Evolutionary conservation across 2,113 vertebrate genomes (phyloP).

Genomic region (Morphnarchus princeps): DNA sequence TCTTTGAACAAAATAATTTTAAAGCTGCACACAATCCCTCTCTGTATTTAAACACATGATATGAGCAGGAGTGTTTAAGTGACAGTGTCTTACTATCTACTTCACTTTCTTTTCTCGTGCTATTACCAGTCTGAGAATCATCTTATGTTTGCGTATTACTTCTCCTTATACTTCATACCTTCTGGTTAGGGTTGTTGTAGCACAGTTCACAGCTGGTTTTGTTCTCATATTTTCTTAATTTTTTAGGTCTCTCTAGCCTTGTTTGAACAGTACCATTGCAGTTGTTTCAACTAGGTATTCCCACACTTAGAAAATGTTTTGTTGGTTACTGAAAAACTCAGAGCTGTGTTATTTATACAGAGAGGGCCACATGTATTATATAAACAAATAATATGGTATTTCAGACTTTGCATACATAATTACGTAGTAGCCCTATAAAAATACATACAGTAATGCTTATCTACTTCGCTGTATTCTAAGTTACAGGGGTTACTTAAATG

Average conservation of each 20-base stretch:
- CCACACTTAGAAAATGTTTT: neutral
- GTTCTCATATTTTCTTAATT: neutral
- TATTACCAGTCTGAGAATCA: neutral
- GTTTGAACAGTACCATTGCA: neutral
- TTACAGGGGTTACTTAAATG: neutral
- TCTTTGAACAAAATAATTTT: neutral
- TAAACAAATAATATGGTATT: neutral
- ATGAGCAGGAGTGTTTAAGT: neutral
- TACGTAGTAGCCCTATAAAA: neutral
- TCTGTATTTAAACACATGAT: neutral
- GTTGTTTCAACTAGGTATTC: neutral
- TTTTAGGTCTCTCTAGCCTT: neutral
- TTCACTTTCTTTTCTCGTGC: neutral
- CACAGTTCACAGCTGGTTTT: neutral
- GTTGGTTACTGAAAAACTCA: neutral
- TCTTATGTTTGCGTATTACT: fast-evolving
- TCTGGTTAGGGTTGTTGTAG: neutral
- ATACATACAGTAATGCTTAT: neutral
- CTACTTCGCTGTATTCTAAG: neutral
- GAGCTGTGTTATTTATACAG: neutral
- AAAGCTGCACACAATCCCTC: neutral
- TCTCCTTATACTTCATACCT: neutral
- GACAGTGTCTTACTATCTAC: neutral
- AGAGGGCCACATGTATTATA: neutral
- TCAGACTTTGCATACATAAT: neutral